Evolutionary conservation across 2,888 invertebrate genomes (phyloP), one percentile per base, ranked within the genome.

Genomic region (Pyralis farinalis): DNA sequence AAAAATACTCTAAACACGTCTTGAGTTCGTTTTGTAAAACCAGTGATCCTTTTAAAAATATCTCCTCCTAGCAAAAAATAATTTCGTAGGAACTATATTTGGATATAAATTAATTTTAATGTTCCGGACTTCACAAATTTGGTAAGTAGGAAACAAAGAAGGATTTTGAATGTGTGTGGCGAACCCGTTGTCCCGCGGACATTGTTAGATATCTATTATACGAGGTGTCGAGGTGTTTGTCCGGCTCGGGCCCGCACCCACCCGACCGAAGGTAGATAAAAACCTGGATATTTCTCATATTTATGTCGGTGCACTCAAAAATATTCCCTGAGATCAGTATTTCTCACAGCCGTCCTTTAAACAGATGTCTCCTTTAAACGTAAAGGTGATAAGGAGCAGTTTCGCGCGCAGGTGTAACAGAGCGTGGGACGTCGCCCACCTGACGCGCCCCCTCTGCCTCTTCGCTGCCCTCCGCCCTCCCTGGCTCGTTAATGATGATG

Each of bases 401-500:
- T 71, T 86, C 61, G 79, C 73, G 56, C 77, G 85, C 83, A 83
- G 85, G 86, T 82, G 81, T 63, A 51, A 34, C 53, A 51, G 64
- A 74, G 66, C 86, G 88, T 91, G 91, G 87, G 91, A 91, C 78
- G 67, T 70, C 63, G 76, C 87, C 83, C 91, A 91, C 86, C 86
- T 89, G 88, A 76, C 90, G 86, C 77, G 71, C 78, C 90, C 88
- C 91, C 91, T 90, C 80, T 80, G 85, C 86, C 88, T 88, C 86
- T 87, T 87, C 75, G 87, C 87, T 86, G 87, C 90, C 88, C 87
- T 86, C 88, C 85, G 81, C 85, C 85, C 85, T 85, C 87, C 72
- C 90, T 91, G 90, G 90, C 93, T 92, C 93, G 93, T 92, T 93
- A 93, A 93, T 93, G 93, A 93, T 93, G 93, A 93, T 93, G 93